These are phyloP conservation scores for Microvelia longipes DNA, from an alignment of 1,140 invertebrate species.

Conservation along the genomic window DNA sequence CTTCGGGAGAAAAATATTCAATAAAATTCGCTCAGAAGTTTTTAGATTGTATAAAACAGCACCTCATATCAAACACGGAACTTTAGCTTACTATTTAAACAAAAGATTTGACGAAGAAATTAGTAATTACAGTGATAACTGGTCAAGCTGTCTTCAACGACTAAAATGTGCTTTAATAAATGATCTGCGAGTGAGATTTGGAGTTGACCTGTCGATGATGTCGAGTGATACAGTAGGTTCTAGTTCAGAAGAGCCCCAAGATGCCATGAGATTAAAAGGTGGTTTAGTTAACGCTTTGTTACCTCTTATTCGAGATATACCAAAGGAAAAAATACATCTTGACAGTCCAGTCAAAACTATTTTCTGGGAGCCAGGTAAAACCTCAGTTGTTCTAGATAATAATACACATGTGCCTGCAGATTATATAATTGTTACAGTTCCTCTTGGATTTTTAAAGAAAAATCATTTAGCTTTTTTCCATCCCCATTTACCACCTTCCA, in stretches of 20 bases:
- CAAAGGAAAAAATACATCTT: not conserved
- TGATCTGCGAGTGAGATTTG: not conserved
- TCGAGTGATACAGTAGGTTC: not conserved
- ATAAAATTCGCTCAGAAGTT: not conserved
- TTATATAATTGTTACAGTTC: conserved; percentile 65
- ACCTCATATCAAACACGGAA: not conserved
- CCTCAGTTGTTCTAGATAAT: conserved; percentile 12
- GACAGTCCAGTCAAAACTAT: not conserved
- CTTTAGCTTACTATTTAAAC: not conserved
- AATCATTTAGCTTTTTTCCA: conserved; percentile 55
- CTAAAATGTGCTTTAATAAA: not conserved
- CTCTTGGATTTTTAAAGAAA: conserved; percentile 68
- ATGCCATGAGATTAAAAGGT: not conserved
- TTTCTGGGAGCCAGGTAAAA: not conserved
- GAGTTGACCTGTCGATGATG: not conserved
- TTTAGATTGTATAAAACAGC: not conserved
- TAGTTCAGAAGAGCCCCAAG: not conserved
- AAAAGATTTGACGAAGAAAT: not conserved
- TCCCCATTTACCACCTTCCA: conserved; percentile 53
- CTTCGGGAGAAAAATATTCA: not conserved
- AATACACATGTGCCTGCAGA: conserved; percentile 54
- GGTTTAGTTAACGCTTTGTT: not conserved
- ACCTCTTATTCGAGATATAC: not conserved
- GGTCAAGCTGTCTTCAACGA: not conserved
- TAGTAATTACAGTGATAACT: not conserved